phyloP scores from a whole-genome alignment of 2,113 vertebrate species.

The Cyphomyrus plagiostoma region DNA sequence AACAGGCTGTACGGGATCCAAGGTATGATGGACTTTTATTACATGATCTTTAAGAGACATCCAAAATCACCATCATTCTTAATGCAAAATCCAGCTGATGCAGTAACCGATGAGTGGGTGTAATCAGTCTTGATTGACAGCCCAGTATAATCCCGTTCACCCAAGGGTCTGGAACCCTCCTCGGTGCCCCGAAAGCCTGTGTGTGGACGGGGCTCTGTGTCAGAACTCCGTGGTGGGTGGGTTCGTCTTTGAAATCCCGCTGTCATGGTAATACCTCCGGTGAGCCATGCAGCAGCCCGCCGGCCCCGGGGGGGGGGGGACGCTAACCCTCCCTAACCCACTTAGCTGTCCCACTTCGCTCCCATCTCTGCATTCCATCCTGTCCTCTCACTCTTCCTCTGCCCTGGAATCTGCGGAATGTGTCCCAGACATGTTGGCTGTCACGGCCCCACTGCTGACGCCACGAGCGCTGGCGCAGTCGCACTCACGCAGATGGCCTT shows the following conservation, averaged over 20 bases:
- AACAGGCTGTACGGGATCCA: slow-evolving; percentile 96
- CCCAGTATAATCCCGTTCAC: not conserved
- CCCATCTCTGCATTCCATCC: slow-evolving; percentile 28
- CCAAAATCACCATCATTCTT: not conserved
- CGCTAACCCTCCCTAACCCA: slow-evolving; percentile 44
- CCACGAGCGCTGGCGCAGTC: slow-evolving; percentile 25
- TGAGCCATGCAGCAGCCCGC: slow-evolving; percentile 17
- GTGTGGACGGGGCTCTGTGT: not conserved
- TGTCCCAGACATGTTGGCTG: slow-evolving; percentile 39
- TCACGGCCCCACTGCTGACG: not conserved
- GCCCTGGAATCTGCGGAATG: slow-evolving; percentile 60
- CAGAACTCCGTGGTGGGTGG: not conserved
- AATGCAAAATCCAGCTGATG: not conserved
- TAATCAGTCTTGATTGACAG: not conserved
- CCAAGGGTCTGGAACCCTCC: not conserved
- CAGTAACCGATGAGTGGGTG: not conserved
- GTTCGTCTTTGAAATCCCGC: not conserved
- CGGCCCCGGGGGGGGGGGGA: slow-evolving; percentile 43
- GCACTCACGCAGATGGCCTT: slow-evolving; percentile 7
- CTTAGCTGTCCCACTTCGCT: slow-evolving; percentile 37
- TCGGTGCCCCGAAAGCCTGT: not conserved
- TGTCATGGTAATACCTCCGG: not conserved
- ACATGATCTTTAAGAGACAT: not conserved
- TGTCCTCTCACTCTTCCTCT: slow-evolving; percentile 35
- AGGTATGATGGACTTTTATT: slow-evolving; percentile 60